Evolutionary conservation across 1,140 invertebrate genomes (phyloP), one percentile per base, ranked within the genome.

Genomic region (Conus ventricosus): DNA sequence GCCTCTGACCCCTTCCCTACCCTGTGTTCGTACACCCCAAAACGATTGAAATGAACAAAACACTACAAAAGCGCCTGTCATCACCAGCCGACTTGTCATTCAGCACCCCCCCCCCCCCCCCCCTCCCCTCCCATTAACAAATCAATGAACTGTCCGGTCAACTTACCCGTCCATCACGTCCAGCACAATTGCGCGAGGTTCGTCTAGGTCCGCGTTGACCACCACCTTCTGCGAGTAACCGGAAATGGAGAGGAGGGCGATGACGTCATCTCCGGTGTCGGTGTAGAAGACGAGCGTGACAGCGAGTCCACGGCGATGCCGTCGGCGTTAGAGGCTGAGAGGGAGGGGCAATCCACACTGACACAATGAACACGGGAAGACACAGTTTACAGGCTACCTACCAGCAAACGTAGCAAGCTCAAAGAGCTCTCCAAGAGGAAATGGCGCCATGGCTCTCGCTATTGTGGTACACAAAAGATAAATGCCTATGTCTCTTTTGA

Each of bases 151-250:
- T 39, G 39, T 39, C 39, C 39, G 39, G 3, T 39, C 39, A 39
- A 89, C 86, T 84, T 88, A 92, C 92, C 89, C 91, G 81, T 91
- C 90, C 27, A 57, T 71, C 20, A 98, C 98, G 96, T 99, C 98
- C 5, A 99, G 95, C 5, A 98, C 98, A 91, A 99, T 98, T 1
- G 98, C 98, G 93, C 98, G 96, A 0, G 99, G 99, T 95, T 99
- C 98, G 93, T 99, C 97, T 15, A 99, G 95, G 25, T 96, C 96
- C 93, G 97, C 97, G 91, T 96, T 96, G 86, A 99, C 97, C 10
- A 99, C 96, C 7, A 97, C 97, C 95, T 98, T 98, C 88, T 97
- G 85, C 5, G 85, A 82, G 60, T 89, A 90, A 6, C 92, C 92
- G 81, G 92, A 91, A 5, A 92, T 71, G n/a, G 89, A 92, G 86